Evolutionary conservation across 2,113 vertebrate genomes (phyloP).

Genomic region (Psephotus haematonotus): DNA sequence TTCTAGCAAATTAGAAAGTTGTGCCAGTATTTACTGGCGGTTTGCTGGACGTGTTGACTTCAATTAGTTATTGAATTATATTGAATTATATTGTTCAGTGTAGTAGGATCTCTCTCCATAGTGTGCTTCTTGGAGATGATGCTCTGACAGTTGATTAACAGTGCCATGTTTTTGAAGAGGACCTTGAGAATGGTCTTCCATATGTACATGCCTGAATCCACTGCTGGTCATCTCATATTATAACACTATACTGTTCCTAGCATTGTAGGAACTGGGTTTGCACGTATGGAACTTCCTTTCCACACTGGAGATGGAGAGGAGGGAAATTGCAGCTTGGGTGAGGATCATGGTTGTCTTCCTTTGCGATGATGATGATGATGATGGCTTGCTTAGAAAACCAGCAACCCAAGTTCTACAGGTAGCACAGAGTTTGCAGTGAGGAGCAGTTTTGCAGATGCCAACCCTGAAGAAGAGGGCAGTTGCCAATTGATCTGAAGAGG

Average conservation of each 20-base stretch:
- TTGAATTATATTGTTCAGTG: not conserved
- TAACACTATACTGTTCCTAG: not conserved
- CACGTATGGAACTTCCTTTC: not conserved
- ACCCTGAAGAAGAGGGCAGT: not conserved
- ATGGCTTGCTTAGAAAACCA: not conserved
- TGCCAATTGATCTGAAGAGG: not conserved
- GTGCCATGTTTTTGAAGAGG: not conserved
- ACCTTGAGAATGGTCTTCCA: not conserved
- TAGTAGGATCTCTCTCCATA: not conserved
- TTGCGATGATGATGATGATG: not conserved
- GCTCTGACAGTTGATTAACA: not conserved
- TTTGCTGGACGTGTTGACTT: not conserved
- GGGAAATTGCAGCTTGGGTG: not conserved
- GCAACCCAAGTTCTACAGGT: not conserved
- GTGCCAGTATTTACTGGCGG: not conserved
- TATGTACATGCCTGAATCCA: not conserved
- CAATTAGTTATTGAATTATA: not conserved
- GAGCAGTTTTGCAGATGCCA: rapidly evolving
- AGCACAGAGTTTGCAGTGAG: not conserved
- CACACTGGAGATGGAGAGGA: not conserved
- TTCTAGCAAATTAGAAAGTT: not conserved
- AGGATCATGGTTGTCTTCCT: not conserved
- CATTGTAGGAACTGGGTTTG: not conserved
- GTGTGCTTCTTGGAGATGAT: not conserved
- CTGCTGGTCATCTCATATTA: not conserved